phyloP scores from a whole-genome alignment of 2,113 vertebrate genomes.

The Engystomops pustulosus region DNA sequence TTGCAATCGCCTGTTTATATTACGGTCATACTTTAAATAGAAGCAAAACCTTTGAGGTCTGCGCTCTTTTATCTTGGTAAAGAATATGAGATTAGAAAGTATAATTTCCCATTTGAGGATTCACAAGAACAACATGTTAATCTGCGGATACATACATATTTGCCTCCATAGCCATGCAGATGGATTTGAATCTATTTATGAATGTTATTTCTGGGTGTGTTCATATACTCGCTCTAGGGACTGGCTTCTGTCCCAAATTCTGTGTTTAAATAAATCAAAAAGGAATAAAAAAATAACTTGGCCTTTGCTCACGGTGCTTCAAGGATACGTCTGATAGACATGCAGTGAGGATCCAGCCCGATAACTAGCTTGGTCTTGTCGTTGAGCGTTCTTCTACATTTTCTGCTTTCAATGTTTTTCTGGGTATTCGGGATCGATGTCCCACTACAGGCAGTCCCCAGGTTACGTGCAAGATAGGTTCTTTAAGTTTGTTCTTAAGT shows the following conservation, averaged over 20 bases:
- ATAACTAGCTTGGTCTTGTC: constrained; percentile 45
- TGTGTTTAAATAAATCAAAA: constrained; percentile 39
- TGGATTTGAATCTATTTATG: constrained; percentile 35
- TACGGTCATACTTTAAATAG: neutral
- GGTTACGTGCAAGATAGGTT: no score
- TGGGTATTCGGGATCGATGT: neutral
- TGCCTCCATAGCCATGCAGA: constrained; percentile 10
- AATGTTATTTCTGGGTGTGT: constrained; percentile 50
- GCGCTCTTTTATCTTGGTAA: neutral
- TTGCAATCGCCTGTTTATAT: neutral
- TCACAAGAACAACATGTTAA: constrained; percentile 13
- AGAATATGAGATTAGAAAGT: constrained; percentile 27
- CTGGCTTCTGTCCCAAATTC: constrained; percentile 53
- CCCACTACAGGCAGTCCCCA: no score
- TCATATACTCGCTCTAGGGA: constrained; percentile 29
- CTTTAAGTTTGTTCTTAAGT: no score
- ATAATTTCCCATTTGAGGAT: constrained; percentile 23
- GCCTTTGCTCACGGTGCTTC: constrained; percentile 31
- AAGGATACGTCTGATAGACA: constrained; percentile 43
- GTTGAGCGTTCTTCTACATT: neutral
- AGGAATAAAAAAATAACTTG: constrained; percentile 32
- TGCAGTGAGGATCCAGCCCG: constrained; percentile 19
- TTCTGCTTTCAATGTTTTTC: constrained; percentile 22
- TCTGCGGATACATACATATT: constrained; percentile 1
- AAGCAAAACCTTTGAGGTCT: constrained; percentile 13